Percentiles rank a stretch among this genome's conserved stretches.
Conservation (phyloP, 2,113 vertebrate genomes). For the Phocoena sinus region DNA sequence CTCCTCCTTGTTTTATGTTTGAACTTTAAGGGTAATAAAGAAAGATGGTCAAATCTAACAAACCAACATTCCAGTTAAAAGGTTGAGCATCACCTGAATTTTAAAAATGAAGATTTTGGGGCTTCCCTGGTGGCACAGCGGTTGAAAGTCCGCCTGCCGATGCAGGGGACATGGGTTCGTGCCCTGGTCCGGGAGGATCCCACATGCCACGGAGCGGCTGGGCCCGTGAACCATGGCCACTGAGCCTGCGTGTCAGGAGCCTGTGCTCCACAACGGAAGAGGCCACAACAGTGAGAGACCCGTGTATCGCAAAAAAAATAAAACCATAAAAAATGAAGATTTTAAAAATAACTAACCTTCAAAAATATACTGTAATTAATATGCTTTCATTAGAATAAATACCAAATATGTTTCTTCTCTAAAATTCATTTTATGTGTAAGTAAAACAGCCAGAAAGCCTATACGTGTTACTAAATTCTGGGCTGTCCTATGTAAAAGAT, state of each 20-base stretch:
- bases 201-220: too few species aligned
- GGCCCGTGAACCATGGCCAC: too few species aligned
- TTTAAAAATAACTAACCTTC: conserved; percentile 20
- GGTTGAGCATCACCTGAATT: conserved; percentile 26
- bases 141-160: too few species aligned
- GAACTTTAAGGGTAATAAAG: background rate
- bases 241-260: too few species aligned
- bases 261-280: too few species aligned
- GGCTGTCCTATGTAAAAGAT: background rate
- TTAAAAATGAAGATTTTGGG: conserved; percentile 31
- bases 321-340: background rate
- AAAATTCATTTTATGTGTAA: background rate
- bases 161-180: too few species aligned
- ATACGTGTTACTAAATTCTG: background rate
- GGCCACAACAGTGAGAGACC: too few species aligned
- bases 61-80: conserved; percentile 28
- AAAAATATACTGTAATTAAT: conserved; percentile 56
- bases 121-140: too few species aligned
- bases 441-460: conserved; percentile 1
- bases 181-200: too few species aligned
- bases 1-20: conserved; percentile 38
- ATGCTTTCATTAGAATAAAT: conserved; percentile 34
- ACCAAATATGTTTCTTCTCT: background rate
- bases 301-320: too few species aligned
- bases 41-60: background rate